Evolutionary conservation across 2,797 vertebrate genomes (phyloP).

Genomic region (Echeneis naucrates): DNA sequence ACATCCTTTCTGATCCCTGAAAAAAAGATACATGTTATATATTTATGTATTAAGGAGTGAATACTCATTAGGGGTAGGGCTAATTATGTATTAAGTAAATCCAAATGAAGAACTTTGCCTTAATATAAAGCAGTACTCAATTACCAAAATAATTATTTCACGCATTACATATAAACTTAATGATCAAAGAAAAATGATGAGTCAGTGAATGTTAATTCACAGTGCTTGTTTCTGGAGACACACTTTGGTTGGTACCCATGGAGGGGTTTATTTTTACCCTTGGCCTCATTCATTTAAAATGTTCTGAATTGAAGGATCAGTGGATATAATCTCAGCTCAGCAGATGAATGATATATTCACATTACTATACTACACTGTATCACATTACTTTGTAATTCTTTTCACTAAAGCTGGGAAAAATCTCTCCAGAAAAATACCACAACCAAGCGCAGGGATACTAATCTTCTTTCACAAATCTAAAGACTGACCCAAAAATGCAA

Average conservation of each 20-base stretch:
- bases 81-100: too few relatives aligned
- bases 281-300: neutral
- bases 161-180: neutral
- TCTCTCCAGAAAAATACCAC: conserved; percentile 40
- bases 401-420: conserved; percentile 53
- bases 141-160: neutral
- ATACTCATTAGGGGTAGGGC: too few relatives aligned
- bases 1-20: conserved; percentile 14
- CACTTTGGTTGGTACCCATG: neutral
- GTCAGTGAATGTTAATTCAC: neutral
- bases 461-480: conserved; percentile 27
- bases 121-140: neutral
- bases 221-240: too few relatives aligned
- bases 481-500: conserved; percentile 33
- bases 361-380: too few relatives aligned
- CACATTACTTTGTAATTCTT: conserved; percentile 33
- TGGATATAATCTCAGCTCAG: conserved; percentile 9
- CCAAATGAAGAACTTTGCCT: neutral
- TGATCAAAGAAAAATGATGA: neutral
- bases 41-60: neutral
- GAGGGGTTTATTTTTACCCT: neutral
- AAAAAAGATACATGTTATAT: neutral
- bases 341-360: conserved; percentile 37
- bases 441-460: conserved; percentile 39
- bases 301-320: neutral